phyloP scores from a whole-genome alignment of 1,140 invertebrate genomes.

The Zaprionus gabonicus region DNA sequence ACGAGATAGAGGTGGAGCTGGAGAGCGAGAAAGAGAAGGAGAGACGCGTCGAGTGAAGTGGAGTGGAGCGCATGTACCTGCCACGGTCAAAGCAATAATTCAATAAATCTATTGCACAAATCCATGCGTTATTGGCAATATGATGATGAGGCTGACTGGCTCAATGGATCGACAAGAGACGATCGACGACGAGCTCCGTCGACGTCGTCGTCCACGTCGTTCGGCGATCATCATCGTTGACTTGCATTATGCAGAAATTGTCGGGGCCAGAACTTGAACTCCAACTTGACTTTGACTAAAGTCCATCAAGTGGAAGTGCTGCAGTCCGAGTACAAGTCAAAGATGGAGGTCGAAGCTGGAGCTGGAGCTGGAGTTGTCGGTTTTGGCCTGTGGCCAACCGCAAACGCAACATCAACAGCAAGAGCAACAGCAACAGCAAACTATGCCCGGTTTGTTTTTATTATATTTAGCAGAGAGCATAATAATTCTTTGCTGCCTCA shows the following conservation, averaged over 20 bases:
- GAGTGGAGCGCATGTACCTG: slow-evolving; percentile 79
- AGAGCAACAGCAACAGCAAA: slow-evolving; percentile 8
- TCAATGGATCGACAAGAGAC: slow-evolving; percentile 49
- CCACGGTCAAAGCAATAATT: slow-evolving; percentile 83
- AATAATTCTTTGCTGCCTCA: slow-evolving; percentile 78
- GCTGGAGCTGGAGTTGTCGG: slow-evolving; percentile 17
- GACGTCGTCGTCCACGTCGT: not conserved
- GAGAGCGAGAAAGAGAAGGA: slow-evolving; percentile 10
- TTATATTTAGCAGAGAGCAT: slow-evolving; percentile 83
- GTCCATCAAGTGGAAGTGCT: slow-evolving; percentile 73
- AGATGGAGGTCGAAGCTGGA: slow-evolving; percentile 20
- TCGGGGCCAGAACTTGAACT: slow-evolving; percentile 72
- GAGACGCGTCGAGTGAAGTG: slow-evolving; percentile 43
- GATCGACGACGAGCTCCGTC: slow-evolving; percentile 47
- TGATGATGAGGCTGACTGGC: slow-evolving; percentile 74
- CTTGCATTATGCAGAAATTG: slow-evolving; percentile 62
- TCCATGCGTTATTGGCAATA: slow-evolving; percentile 81
- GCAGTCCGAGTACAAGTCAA: not conserved
- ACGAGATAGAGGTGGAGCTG: slow-evolving; percentile 3
- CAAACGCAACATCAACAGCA: slow-evolving; percentile 15
- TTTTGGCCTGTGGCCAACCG: slow-evolving; percentile 61
- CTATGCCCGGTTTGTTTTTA: slow-evolving; percentile 75
- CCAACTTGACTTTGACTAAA: slow-evolving; percentile 83
- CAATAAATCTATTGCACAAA: slow-evolving; percentile 83
- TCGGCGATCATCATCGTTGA: slow-evolving; percentile 24